Evolutionary conservation across 2,888 invertebrate species (phyloP).

Genomic region (Timandra comae): DNA sequence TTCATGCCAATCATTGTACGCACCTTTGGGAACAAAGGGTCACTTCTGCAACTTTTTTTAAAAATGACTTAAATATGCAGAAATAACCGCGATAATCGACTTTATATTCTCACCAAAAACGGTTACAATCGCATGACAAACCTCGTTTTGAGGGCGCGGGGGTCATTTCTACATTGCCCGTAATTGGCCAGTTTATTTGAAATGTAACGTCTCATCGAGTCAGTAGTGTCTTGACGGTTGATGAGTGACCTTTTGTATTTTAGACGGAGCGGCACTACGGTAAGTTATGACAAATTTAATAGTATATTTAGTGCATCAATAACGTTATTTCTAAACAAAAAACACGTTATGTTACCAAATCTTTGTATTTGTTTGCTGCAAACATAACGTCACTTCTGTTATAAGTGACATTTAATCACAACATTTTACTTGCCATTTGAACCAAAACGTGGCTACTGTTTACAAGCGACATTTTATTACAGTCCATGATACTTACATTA

Average conservation of each 20-base stretch:
- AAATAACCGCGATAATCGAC: conserved; percentile 1
- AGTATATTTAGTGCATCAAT: too few relatives aligned
- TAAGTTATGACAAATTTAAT: conserved; percentile 1
- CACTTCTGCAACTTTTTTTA: conserved; percentile 4
- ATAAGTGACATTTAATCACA: conserved; percentile 1
- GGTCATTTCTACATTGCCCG: conserved; percentile 3
- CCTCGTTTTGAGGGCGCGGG: conserved; percentile 5
- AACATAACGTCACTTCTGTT: conserved; percentile 4
- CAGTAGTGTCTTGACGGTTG: not conserved
- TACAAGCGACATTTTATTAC: too few relatives aligned
- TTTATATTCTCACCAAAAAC: conserved; percentile 1
- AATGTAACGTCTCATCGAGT: conserved; percentile 5
- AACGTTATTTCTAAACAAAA: conserved; percentile 4
- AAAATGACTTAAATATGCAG: conserved; percentile 2
- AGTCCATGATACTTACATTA: conserved; percentile 1
- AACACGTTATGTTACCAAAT: conserved; percentile 5
- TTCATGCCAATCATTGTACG: too few relatives aligned
- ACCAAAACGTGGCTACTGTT: too few relatives aligned
- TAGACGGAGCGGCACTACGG: conserved; percentile 4
- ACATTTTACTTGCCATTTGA: too few relatives aligned
- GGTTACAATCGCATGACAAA: conserved; percentile 6
- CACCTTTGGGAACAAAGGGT: not conserved
- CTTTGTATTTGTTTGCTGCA: conserved; percentile 4
- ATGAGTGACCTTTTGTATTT: not conserved
- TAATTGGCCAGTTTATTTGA: conserved; percentile 6